Conservation (phyloP, 2,797 vertebrate genomes). For the Melanotaenia trifasciata region DNA sequence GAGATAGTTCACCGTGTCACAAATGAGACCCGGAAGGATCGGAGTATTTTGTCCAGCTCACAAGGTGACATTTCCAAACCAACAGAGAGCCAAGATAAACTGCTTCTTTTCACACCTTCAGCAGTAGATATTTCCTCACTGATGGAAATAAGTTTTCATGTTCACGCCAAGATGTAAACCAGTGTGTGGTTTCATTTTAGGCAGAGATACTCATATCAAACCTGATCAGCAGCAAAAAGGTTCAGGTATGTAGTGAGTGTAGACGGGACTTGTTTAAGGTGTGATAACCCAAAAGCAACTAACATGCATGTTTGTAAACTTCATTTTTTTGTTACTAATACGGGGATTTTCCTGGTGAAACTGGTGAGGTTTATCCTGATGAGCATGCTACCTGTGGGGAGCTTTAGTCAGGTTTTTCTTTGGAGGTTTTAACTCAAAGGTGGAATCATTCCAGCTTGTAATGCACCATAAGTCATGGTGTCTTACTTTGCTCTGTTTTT, state of each 20-base stretch:
- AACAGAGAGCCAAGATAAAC: background rate
- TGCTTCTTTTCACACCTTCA: slow-evolving; percentile 27
- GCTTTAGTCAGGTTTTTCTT: slow-evolving; percentile 7
- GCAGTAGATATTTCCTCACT: slow-evolving; percentile 42
- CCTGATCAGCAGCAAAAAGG: slow-evolving; percentile 70
- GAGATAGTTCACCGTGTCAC: background rate
- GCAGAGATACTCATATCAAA: slow-evolving; percentile 75
- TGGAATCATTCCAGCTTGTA: slow-evolving; percentile 44
- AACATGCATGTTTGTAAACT: slow-evolving; percentile 71
- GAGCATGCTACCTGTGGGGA: slow-evolving; percentile 26
- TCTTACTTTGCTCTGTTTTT: slow-evolving; percentile 21
- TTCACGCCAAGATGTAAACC: slow-evolving; percentile 65
- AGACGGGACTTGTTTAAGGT: slow-evolving; percentile 33
- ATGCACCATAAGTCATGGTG: slow-evolving; percentile 19
- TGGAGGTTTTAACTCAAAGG: background rate
- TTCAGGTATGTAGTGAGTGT: slow-evolving; percentile 76
- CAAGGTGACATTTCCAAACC: background rate
- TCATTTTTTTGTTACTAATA: slow-evolving; percentile 43
- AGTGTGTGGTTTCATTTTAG: slow-evolving; percentile 80
- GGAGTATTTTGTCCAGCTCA: background rate
- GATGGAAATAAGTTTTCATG: slow-evolving; percentile 61
- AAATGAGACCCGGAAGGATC: background rate
- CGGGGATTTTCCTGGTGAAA: slow-evolving; percentile 19
- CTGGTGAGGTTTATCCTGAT: background rate
- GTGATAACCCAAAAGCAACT: slow-evolving; percentile 47